Percentiles rank a stretch among this genome's conserved stretches.
These are phyloP conservation scores for Channallabes apus DNA, from an alignment of 2,797 vertebrate genomes.

Conservation along the genomic window DNA sequence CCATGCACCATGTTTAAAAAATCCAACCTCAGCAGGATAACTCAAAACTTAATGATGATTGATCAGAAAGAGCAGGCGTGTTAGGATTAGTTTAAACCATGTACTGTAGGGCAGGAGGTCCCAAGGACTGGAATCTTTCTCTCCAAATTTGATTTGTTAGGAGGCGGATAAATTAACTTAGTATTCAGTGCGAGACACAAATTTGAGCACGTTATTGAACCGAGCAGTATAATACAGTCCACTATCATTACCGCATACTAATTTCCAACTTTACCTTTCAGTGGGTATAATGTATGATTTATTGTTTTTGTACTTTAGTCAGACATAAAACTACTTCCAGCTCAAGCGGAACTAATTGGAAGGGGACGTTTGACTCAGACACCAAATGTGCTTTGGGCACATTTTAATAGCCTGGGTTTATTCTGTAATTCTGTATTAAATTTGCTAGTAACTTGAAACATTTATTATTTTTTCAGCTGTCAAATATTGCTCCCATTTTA, in stretches of 20 bases:
- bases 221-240: conserved; percentile 37
- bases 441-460: conserved; percentile 53
- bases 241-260: conserved; percentile 57
- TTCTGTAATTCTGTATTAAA: conserved; percentile 46
- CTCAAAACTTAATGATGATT: background rate
- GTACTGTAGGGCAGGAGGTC: background rate
- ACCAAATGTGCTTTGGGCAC: conserved; percentile 51
- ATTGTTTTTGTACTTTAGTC: conserved; percentile 57
- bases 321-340: conserved; percentile 53
- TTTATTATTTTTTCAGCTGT: conserved; percentile 43
- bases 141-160: background rate
- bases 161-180: conserved; percentile 50
- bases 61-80: background rate
- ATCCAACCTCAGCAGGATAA: background rate
- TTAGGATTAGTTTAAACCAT: background rate
- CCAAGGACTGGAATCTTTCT: background rate
- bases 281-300: conserved; percentile 39
- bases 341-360: conserved; percentile 54
- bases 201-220: conserved; percentile 54
- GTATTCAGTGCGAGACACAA: conserved; percentile 54
- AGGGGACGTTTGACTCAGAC: conserved; percentile 50
- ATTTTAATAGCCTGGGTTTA: conserved; percentile 58
- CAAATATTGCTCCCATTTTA: conserved; percentile 53
- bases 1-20: background rate
- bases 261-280: conserved; percentile 58